These are phyloP conservation scores for Epirrhoe alternata DNA, from an alignment of 2,888 invertebrate species.

Conservation along the genomic window DNA sequence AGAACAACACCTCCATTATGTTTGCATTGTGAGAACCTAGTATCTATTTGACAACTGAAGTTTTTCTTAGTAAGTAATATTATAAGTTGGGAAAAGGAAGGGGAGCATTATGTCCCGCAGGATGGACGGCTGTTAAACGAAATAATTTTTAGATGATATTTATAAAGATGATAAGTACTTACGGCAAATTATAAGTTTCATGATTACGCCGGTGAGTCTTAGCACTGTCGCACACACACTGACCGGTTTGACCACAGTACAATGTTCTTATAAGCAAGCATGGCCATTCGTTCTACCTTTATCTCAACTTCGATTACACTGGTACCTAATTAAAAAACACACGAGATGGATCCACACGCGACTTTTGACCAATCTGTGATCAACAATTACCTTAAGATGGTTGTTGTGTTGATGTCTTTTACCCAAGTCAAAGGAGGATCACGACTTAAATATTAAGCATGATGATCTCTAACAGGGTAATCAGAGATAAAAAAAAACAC, in stretches of 20 bases:
- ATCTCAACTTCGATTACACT: neutral
- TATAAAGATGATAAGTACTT: conserved; percentile 44
- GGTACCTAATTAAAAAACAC: neutral
- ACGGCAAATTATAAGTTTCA: conserved; percentile 57
- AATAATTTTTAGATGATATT: no score
- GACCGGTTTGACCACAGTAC: conserved; percentile 47
- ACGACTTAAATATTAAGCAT: no score
- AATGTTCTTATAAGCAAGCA: conserved; percentile 6
- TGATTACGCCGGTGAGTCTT: conserved; percentile 44
- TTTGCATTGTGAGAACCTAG: neutral
- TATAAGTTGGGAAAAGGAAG: neutral
- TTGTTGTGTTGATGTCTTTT: no score
- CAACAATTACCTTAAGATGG: no score
- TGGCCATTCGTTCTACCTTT: neutral
- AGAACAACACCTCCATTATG: neutral
- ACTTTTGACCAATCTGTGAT: neutral
- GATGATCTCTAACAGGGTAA: no score
- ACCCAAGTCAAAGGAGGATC: no score
- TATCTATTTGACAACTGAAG: neutral
- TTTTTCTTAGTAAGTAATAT: neutral
- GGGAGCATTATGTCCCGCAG: neutral
- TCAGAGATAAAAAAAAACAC: no score
- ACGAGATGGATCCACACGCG: neutral
- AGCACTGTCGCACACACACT: conserved; percentile 52
- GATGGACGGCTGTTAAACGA: neutral